Evolutionary conservation across 2,113 vertebrate species (phyloP), one percentile per base, ranked within the genome.

Genomic region (Marmota flaviventris): DNA sequence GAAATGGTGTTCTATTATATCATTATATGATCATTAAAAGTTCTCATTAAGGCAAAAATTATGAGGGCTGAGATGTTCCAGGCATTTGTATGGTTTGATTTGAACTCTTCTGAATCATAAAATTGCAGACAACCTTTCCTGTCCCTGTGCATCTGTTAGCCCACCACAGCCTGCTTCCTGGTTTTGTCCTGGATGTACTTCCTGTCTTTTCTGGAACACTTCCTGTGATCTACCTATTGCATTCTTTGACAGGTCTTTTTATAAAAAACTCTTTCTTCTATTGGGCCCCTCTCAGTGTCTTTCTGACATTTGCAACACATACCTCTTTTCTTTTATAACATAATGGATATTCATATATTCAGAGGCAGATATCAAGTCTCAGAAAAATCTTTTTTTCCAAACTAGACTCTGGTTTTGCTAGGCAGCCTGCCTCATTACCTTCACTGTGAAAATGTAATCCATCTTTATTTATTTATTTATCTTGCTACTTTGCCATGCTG

Each of bases 31-130:
- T 83, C 86, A 94, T 92, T 93, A 89, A 89, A 75, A 7, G 24
- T 45, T 96, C 92, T 48, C 42, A 29, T 93, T 91, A 92, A 95
- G 72, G 75, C 48, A 92, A 45, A 69, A 85, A 65, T 85, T n/a
- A 83, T 39, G 83, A 93, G 67, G 83, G 4, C 58, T 14, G 56
- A 78, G 86, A 79, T 91, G 16, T 61, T 82, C 27, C 69, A 82
- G 93, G 48, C 22, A 78, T 70, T 83, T 76, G 53, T 86, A 58
- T 51, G 42, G 25, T 94, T 86, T 67, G 84, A 78, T 91, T 53
- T 70, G 89, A 93, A 89, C 77, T 76, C 48, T 76, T n/a, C 63
- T 72, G 32, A 56, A 45, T 78, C 51, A 51, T 88, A 65, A 89
- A 84, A 32, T n/a, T 12, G 39, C 75, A 89, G 76, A 34, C 53